Base-by-base conservation (phyloP, 2,888 invertebrate species). In the Anorthoa munda region DNA sequence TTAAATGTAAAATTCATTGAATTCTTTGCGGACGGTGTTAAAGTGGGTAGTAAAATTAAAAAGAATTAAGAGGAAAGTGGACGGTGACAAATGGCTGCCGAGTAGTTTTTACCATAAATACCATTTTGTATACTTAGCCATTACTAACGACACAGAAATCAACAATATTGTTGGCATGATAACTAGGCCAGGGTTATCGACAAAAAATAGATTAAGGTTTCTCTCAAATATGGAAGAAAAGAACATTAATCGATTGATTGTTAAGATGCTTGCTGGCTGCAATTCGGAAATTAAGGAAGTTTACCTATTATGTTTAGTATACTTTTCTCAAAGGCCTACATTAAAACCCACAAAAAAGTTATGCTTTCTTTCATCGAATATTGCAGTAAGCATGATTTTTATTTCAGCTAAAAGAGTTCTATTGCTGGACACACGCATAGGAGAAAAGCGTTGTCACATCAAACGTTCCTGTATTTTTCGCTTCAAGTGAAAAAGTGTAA, bases 1-100 rank as follows among this genome's bases (percentile, higher is more conserved):
- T 77, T 69, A 64, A 81, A 74, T 73, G 72, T 59, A 67, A 72
- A 75, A 72, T 72, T 82, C 70, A 80, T 84, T 82, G 66, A 84
- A 80, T 81, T 81, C 68, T 60, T 61, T 63, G 65, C 58, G 45
- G 65, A 63, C 55, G 60, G 55, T 55, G 55, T 65, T 60, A 63
- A 63, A 82, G 66, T 50, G 72, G 48, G 26, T 31, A 23, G 4
- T 67, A 53, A 71, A 77, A 77, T 69, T 71, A 65, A 82, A 79
- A 81, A 70, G 64, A 58, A 31, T 48, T 63, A 55, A 63, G 46
- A 13, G 13, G 17, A 61, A 64, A 68, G 21, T 5, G 21, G 18
- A 79, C n/a, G 21, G 55, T 68, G 59, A 66, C 46, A 79, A 81
- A 74, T 79, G 51, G 45, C 12, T 45, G 2, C 55, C 5, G 18